Percentiles rank a stretch among this genome's conserved stretches.
phyloP scores from a whole-genome alignment of 2,113 vertebrate species.

The Amazona vittata region DNA sequence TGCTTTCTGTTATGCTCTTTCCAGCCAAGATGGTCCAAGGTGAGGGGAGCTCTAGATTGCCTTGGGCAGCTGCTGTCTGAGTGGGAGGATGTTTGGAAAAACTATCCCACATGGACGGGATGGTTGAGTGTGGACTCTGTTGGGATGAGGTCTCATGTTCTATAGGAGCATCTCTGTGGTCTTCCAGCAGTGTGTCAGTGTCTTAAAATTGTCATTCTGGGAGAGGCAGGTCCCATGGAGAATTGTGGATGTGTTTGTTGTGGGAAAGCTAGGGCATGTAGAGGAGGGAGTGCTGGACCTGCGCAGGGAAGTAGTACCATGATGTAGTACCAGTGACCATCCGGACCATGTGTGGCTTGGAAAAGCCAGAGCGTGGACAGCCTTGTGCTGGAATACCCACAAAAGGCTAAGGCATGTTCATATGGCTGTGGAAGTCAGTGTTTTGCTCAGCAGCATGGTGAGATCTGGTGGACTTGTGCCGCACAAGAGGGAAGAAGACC shows the following conservation, averaged over 20 bases:
- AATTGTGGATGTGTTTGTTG: background rate
- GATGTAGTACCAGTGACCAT: accelerated
- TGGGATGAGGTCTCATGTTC: background rate
- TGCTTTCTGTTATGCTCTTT: background rate
- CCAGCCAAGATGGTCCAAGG: background rate
- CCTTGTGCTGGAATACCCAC: accelerated
- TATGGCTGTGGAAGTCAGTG: background rate
- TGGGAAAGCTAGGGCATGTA: background rate
- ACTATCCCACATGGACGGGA: accelerated
- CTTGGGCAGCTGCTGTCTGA: background rate
- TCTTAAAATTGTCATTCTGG: background rate
- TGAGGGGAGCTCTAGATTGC: accelerated
- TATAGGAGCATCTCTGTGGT: background rate
- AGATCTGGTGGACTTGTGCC: background rate
- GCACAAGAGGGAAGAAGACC: background rate
- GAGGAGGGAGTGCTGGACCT: background rate
- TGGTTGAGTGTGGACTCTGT: background rate
- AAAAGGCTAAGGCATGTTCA: background rate
- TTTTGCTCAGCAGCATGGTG: background rate
- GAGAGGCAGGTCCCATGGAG: background rate
- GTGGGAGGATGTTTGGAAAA: background rate
- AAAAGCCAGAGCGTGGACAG: background rate
- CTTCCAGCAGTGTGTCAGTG: background rate
- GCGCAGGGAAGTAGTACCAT: accelerated
- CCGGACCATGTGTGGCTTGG: accelerated